Percentiles rank a stretch among this genome's conserved stretches.
Evolutionary conservation across 2,888 invertebrate genomes (phyloP).

Genomic region (Acrobeloides nanus): DNA sequence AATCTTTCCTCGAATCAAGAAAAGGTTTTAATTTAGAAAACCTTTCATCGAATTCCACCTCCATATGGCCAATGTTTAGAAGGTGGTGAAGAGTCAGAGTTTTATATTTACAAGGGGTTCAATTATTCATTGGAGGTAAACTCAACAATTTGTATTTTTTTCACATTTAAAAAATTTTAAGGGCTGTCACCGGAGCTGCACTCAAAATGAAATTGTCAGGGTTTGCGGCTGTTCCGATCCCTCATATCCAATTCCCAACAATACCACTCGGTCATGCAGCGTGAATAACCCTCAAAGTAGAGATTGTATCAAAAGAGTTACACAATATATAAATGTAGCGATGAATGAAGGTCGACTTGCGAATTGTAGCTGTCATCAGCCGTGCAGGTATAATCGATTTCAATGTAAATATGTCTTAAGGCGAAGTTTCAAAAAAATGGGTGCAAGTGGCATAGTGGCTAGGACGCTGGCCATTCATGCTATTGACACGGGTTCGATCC

Average conservation of each 20-base stretch:
- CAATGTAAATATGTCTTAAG: too few species aligned
- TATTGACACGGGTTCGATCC: too few species aligned
- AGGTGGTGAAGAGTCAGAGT: conserved; percentile 37
- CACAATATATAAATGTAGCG: conserved; percentile 36
- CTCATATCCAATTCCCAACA: conserved; percentile 41
- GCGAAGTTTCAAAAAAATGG: too few species aligned
- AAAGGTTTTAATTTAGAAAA: conserved; percentile 35
- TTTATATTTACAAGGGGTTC: conserved; percentile 45
- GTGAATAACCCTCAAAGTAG: conserved; percentile 41
- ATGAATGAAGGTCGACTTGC: conserved; percentile 31
- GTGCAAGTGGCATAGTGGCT: too few species aligned
- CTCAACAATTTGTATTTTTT: too few species aligned
- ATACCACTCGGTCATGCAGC: conserved; percentile 28
- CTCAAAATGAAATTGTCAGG: conserved; percentile 43
- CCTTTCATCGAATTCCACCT: conserved; percentile 43
- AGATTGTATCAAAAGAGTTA: conserved; percentile 47
- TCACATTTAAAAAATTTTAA: too few species aligned
- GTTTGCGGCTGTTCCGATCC: conserved; percentile 49
- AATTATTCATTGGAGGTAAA: conserved; percentile 50
- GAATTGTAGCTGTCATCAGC: conserved; percentile 50
- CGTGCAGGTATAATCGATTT: conserved; percentile 46
- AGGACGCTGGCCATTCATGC: too few species aligned
- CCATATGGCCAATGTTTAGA: conserved; percentile 47
- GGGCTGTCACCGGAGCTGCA: conserved; percentile 49
- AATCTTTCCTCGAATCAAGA: too few species aligned